Base-by-base conservation (phyloP, 2,797 vertebrate genomes). In the Hephaestus fuliginosus region DNA sequence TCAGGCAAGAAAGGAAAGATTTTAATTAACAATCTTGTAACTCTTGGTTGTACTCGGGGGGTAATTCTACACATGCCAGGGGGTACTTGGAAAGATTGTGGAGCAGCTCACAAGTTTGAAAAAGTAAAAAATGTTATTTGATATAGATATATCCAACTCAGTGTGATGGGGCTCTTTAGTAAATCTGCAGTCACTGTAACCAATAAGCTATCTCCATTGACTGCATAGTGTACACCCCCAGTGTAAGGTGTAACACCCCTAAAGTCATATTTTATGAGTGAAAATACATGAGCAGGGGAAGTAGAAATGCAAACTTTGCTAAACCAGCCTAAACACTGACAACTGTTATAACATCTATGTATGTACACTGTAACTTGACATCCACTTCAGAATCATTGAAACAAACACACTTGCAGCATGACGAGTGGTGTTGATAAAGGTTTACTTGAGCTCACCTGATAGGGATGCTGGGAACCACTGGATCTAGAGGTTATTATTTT, bases 401-500 rank as follows among this genome's bases (percentile, higher is more conserved):
- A 58, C 25, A 3, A 71, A 63, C 7, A 65, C 6, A 70, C n/a
- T 41, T 41, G 0, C 39, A 63, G 46, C 46, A 18, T 36, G 48
- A 43, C 6, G 2, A n/a, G 25, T 52, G 41, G 10, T 39, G 41
- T 49, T 56, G 28, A 56, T 60, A 13, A 63, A 64, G 12, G 30
- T 57, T 13, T 49, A 3, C 46, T 46, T 68, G 17, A 70, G 43
- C 52, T 73, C 43, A 46, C 49, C 44, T 41, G 63, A 76, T n/a
- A n/a, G 5, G 9, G 43, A 41, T 46, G 57, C 30, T 67, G 20
- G 20, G n/a, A 76, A 64, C 14, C 49, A 39, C 49, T 39, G 49
- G 14, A 30, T 77, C 41, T 3, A 52, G 3, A 49, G 13, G 36
- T 81, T 82, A 43, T 78, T 79, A 83, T 85, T 44, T 63, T 30